Percentiles rank a stretch among this genome's conserved stretches.
Conservation (phyloP, 2,888 invertebrate genomes). For the Litoditis marina region DNA sequence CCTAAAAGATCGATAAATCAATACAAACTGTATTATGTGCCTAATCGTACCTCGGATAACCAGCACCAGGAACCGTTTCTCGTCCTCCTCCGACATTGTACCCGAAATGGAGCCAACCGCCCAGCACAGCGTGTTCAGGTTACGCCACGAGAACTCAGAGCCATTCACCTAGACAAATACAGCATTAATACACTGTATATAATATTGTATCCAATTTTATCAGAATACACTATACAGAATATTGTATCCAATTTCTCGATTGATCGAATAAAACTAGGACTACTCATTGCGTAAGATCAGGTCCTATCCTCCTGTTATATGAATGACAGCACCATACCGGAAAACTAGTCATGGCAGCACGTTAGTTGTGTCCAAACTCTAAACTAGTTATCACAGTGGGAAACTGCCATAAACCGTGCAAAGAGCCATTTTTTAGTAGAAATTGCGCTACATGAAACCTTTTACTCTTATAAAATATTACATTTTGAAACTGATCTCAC, state of each 20-base stretch:
- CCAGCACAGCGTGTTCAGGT: slow-evolving; percentile 97
- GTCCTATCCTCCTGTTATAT: no score
- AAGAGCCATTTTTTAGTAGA: not conserved
- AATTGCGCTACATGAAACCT: no score
- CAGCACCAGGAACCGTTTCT: slow-evolving; percentile 94
- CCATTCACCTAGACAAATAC: slow-evolving; percentile 72
- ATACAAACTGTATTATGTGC: not conserved
- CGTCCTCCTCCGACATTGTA: slow-evolving; percentile 98
- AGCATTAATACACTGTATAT: not conserved
- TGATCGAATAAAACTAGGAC: no score
- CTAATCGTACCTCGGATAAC: slow-evolving; percentile 75
- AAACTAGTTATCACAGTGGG: not conserved
- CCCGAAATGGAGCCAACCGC: slow-evolving; percentile 98
- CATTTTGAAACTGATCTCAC: not conserved
- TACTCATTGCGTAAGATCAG: no score
- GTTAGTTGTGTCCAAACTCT: no score
- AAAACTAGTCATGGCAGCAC: no score
- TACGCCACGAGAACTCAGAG: slow-evolving; percentile 99
- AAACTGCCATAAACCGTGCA: not conserved
- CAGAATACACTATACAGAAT: not conserved
- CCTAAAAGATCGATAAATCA: slow-evolving; percentile 2
- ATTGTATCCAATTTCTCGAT: no score
- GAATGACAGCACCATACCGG: no score
- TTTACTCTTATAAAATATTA: no score
- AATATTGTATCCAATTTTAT: no score